phyloP scores from a whole-genome alignment of 2,888 invertebrate species.

The Ichneumon xanthorius region DNA sequence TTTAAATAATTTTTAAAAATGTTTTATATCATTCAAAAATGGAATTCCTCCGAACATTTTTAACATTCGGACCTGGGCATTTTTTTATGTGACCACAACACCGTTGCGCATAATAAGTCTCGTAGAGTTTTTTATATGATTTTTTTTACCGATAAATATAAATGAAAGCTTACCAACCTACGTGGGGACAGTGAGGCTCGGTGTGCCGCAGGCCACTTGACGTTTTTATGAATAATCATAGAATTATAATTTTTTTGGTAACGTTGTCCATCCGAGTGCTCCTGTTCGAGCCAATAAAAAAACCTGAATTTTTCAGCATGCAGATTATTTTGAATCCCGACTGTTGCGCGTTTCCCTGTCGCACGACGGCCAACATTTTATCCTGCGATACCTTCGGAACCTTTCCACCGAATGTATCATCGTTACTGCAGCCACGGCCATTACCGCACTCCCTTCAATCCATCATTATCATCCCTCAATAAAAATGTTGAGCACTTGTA shows the following conservation, averaged over 20 bases:
- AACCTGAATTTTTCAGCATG: neutral
- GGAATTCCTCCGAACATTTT: neutral
- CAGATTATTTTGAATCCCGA: neutral
- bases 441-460: neutral
- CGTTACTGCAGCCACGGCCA: conserved; percentile 1
- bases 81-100: neutral
- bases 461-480: conserved; percentile 7
- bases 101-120: neutral
- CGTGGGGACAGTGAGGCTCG: neutral
- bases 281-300: neutral
- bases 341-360: neutral
- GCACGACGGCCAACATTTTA: neutral
- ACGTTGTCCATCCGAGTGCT: neutral
- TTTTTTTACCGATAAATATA: neutral
- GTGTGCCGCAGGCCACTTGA: neutral
- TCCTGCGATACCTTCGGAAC: neutral
- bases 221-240: neutral
- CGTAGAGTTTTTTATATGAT: no score
- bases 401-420: neutral
- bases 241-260: neutral
- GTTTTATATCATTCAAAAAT: neutral
- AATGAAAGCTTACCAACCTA: neutral
- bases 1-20: neutral
- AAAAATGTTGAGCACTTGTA: conserved; percentile 11
- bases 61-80: neutral